Evolutionary conservation across 2,113 vertebrate species (phyloP).

Genomic region (Ptilonorhynchus violaceus): DNA sequence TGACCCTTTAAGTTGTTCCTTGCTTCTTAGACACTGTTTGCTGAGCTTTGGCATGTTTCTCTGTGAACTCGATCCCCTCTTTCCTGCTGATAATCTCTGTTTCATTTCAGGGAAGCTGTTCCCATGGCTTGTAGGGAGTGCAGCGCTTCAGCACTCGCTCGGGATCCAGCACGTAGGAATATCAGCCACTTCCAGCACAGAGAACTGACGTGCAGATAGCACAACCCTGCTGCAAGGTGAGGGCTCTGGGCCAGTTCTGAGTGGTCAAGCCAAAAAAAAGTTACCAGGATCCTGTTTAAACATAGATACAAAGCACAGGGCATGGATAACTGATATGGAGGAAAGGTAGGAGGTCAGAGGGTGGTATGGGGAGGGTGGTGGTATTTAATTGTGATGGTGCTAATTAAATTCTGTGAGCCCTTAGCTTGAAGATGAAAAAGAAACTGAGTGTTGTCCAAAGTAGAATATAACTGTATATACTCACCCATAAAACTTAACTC

Average conservation of each 20-base stretch:
- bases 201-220: constrained; percentile 76
- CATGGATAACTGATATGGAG: neutral
- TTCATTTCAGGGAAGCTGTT: constrained; percentile 68
- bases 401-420: neutral
- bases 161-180: constrained; percentile 28
- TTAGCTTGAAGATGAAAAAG: neutral
- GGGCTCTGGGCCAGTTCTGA: neutral
- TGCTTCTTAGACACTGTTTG: neutral
- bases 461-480: neutral
- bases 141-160: constrained; percentile 6
- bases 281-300: neutral
- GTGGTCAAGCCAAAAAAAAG: neutral
- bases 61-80: neutral
- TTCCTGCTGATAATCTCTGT: neutral
- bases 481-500: neutral
- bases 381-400: neutral
- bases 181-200: constrained; percentile 50
- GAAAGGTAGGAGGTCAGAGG: neutral
- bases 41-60: neutral
- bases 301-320: neutral
- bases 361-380: neutral
- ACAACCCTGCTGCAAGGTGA: constrained; percentile 68
- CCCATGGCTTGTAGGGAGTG: constrained; percentile 77
- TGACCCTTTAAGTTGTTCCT: neutral
- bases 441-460: neutral